Percentiles rank a stretch among this genome's conserved stretches.
Conservation (phyloP, 2,888 invertebrate genomes). For the Athripsodes cinereus region DNA sequence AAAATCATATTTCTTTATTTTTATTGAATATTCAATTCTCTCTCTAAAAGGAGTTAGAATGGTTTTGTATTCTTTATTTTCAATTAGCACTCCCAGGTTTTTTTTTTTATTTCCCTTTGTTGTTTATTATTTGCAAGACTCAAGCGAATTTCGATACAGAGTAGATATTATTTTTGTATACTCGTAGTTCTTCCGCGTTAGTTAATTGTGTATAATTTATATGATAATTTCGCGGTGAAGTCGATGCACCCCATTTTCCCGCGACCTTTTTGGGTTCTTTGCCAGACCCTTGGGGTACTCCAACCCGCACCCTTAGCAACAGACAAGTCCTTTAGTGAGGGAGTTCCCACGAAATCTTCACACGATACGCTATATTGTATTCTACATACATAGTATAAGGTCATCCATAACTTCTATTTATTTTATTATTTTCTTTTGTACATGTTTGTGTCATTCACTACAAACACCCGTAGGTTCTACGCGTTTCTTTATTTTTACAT, state of each 20-base stretch:
- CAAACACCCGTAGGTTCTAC: too few species aligned
- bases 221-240: background rate
- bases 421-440: too few species aligned
- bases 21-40: too few species aligned
- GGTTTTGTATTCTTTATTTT: too few species aligned
- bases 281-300: conserved; percentile 5
- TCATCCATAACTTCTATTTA: too few species aligned
- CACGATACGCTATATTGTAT: conserved; percentile 11
- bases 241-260: conserved; percentile 7
- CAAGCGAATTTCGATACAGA: background rate
- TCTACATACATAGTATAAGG: background rate
- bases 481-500: too few species aligned
- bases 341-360: conserved; percentile 11
- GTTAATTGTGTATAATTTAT: background rate
- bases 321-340: background rate
- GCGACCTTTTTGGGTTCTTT: conserved; percentile 5
- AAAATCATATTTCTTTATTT: too few species aligned
- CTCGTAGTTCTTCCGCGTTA: background rate
- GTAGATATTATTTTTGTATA: background rate
- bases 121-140: background rate
- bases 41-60: too few species aligned
- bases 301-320: background rate
- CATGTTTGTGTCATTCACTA: too few species aligned
- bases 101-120: too few species aligned
- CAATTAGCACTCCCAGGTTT: too few species aligned